Evolutionary conservation across 2,113 vertebrate species (phyloP).

Genomic region (Canis aureus): DNA sequence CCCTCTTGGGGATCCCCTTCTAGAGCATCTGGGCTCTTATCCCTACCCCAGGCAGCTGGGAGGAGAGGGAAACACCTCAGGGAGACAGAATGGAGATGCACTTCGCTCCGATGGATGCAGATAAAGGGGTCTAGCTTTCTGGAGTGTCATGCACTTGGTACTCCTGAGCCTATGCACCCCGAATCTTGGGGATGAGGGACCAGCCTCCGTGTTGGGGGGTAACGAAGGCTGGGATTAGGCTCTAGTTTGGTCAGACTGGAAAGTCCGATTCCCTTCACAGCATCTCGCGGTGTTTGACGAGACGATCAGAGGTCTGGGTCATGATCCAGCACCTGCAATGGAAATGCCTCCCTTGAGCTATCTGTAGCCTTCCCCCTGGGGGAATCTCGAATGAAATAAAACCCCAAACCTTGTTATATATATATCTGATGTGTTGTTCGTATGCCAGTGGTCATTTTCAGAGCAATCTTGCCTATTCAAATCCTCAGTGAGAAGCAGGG

Average conservation of each 20-base stretch:
- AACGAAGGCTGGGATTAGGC: background rate
- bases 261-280: background rate
- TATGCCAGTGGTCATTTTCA: background rate
- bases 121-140: background rate
- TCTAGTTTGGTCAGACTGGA: background rate
- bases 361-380: no score
- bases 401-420: background rate
- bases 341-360: background rate
- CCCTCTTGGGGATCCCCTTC: background rate
- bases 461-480: background rate
- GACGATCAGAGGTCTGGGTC: background rate
- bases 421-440: accelerated
- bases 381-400: background rate
- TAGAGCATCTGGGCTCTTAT: background rate
- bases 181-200: background rate
- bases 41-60: background rate
- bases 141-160: accelerated
- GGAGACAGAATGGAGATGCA: accelerated
- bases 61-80: background rate
- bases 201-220: background rate
- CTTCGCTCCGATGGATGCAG: background rate
- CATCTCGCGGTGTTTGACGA: background rate
- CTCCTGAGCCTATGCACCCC: background rate
- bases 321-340: no score
- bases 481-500: background rate